phyloP scores from a whole-genome alignment of 2,888 invertebrate genomes.

The Drosophila algonquin region DNA sequence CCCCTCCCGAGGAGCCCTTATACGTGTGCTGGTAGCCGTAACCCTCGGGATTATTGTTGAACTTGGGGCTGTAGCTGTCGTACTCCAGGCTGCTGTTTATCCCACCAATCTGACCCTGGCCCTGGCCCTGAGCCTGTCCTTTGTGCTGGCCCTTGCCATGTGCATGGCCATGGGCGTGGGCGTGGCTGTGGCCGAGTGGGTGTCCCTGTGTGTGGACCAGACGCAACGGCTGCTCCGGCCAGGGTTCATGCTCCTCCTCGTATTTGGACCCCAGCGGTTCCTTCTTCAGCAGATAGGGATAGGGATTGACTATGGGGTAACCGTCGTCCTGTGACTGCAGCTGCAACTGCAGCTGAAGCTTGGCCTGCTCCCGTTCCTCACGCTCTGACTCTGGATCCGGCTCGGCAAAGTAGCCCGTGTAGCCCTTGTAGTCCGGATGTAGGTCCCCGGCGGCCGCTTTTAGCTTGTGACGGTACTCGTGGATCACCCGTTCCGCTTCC shows the following conservation, averaged over 20 bases:
- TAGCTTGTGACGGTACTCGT: slow-evolving; percentile 70
- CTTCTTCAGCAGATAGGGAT: slow-evolving; percentile 81
- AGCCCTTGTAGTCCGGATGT: slow-evolving; percentile 80
- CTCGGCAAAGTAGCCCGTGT: slow-evolving; percentile 81
- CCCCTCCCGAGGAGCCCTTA: slow-evolving; percentile 47
- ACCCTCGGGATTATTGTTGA: slow-evolving; percentile 83
- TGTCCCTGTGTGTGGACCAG: slow-evolving; percentile 41
- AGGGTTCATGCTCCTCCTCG: slow-evolving; percentile 69
- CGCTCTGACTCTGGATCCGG: slow-evolving; percentile 60
- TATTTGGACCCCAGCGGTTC: slow-evolving; percentile 69
- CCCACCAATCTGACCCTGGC: slow-evolving; percentile 1
- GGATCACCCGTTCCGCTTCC: slow-evolving; percentile 31
- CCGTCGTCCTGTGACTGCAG: slow-evolving; percentile 68
- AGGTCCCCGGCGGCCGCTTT: slow-evolving; percentile 47
- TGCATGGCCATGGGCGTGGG: slow-evolving; percentile 1
- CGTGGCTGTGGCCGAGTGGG: slow-evolving; percentile 4
- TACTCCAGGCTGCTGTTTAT: slow-evolving; percentile 63
- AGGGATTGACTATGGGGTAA: slow-evolving; percentile 80
- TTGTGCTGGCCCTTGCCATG: slow-evolving; percentile 1
- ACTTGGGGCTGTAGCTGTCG: slow-evolving; percentile 83
- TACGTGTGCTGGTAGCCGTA: slow-evolving; percentile 83
- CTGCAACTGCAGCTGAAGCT: slow-evolving; percentile 1
- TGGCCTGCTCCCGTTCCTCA: slow-evolving; percentile 48
- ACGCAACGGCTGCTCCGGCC: slow-evolving; percentile 64
- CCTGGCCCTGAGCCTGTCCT: not conserved